Percentiles rank a stretch among this genome's conserved stretches.
Evolutionary conservation across 2,888 invertebrate genomes (phyloP).

Genomic region (Agrochola macilenta): DNA sequence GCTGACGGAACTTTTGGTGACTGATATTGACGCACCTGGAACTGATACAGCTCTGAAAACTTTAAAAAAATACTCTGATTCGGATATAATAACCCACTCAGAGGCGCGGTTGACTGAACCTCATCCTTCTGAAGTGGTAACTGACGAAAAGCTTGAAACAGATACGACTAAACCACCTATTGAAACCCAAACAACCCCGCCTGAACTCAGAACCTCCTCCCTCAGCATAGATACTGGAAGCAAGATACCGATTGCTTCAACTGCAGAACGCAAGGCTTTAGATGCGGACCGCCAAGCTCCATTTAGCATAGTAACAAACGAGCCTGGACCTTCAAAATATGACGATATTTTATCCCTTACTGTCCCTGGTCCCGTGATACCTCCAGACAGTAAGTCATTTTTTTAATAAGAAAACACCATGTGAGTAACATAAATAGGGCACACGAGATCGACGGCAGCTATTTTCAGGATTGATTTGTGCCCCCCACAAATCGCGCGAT

Average conservation of each 20-base stretch:
- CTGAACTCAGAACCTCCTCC: neutral
- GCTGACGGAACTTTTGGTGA: neutral
- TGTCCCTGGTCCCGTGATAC: neutral
- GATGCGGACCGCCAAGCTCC: neutral
- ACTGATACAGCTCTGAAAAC: conserved; percentile 7
- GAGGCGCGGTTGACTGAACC: neutral
- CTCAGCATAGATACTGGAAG: neutral
- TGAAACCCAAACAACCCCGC: neutral
- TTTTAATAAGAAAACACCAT: neutral
- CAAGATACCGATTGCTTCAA: neutral
- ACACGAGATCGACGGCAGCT: neutral
- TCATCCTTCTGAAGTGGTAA: neutral
- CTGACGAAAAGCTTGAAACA: neutral
- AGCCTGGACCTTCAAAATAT: conserved; percentile 15
- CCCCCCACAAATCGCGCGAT: neutral
- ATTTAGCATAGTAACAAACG: neutral
- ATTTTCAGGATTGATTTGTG: neutral
- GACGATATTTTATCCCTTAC: conserved; percentile 14
- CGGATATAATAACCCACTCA: neutral
- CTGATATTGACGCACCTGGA: neutral
- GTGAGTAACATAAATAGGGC: neutral
- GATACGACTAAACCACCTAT: too few species aligned
- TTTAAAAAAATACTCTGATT: conserved; percentile 30
- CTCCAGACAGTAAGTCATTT: conserved; percentile 3
- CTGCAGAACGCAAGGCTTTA: neutral